Conservation (phyloP, 2,113 vertebrate species). For the Haemorhous mexicanus region DNA sequence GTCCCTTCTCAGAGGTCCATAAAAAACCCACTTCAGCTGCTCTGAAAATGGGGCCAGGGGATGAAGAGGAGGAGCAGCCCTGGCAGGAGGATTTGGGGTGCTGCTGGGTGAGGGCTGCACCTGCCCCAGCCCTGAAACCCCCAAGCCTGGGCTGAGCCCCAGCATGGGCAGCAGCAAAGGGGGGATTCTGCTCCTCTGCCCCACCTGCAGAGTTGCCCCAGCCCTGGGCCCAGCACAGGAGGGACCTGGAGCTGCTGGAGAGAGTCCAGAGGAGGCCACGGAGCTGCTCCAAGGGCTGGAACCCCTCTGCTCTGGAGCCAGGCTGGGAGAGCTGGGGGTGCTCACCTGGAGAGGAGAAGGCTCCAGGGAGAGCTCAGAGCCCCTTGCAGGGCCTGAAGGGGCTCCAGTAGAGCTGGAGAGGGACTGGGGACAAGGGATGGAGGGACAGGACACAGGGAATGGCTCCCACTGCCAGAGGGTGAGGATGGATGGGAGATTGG, state of each 20-base stretch:
- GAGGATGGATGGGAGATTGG: too few relatives aligned
- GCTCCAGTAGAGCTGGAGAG: too few relatives aligned
- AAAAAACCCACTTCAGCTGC: background rate
- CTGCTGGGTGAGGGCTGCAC: background rate
- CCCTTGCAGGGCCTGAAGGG: too few relatives aligned
- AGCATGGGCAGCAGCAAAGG: fast-evolving
- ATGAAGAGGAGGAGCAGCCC: background rate
- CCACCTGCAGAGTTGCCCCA: background rate
- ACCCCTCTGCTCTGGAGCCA: too few relatives aligned
- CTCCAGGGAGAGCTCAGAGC: too few relatives aligned
- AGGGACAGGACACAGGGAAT: too few relatives aligned
- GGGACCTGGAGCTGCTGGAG: background rate
- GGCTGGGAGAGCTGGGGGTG: too few relatives aligned
- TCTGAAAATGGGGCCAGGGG: background rate
- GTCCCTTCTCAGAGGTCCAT: background rate
- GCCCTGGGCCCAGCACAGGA: background rate
- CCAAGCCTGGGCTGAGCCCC: background rate
- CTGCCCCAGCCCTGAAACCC: background rate
- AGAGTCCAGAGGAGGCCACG: fast-evolving
- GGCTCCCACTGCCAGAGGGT: too few relatives aligned
- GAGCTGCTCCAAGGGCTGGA: background rate
- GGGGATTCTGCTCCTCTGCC: background rate
- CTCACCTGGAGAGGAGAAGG: too few relatives aligned
- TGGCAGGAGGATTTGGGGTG: background rate
- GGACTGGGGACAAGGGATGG: too few relatives aligned